phyloP scores from a whole-genome alignment of 2,113 vertebrate genomes.

The Charadrius vociferus region DNA sequence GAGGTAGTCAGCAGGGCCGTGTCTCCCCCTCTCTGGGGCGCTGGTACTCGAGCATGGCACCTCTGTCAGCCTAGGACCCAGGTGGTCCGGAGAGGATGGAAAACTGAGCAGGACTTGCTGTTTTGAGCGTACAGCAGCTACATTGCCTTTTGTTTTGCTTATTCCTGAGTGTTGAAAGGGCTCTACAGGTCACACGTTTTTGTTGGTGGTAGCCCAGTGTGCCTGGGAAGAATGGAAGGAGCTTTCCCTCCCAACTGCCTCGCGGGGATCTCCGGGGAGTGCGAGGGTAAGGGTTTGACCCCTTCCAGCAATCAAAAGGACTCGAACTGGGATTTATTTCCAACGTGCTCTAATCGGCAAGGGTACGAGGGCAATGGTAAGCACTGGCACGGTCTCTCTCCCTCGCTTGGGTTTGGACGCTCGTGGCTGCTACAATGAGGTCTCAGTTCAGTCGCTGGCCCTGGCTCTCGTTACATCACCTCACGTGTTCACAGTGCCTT shows the following conservation, averaged over 20 bases:
- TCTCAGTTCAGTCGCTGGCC: neutral
- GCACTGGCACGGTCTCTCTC: neutral
- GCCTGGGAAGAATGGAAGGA: neutral
- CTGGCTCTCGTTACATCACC: neutral
- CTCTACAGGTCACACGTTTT: neutral
- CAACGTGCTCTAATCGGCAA: neutral
- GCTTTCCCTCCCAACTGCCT: neutral
- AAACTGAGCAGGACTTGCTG: neutral
- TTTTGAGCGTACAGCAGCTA: neutral
- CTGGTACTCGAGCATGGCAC: rapidly evolving
- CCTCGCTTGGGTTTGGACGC: neutral
- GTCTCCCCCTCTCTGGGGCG: neutral
- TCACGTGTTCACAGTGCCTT: neutral
- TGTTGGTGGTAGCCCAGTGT: rapidly evolving
- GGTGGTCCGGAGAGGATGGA: neutral
- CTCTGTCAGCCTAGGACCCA: neutral
- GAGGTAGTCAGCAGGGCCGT: neutral
- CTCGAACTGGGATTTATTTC: neutral
- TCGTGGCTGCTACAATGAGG: neutral
- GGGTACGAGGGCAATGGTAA: neutral
- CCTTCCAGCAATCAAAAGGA: neutral
- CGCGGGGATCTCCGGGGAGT: neutral
- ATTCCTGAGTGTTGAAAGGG: neutral
- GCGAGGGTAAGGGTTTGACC: neutral
- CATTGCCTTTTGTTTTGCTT: neutral